Percentiles rank a stretch among this genome's conserved stretches.
These are phyloP conservation scores for Cheilosia vulpina DNA, from an alignment of 2,888 invertebrate genomes.

Conservation along the genomic window DNA sequence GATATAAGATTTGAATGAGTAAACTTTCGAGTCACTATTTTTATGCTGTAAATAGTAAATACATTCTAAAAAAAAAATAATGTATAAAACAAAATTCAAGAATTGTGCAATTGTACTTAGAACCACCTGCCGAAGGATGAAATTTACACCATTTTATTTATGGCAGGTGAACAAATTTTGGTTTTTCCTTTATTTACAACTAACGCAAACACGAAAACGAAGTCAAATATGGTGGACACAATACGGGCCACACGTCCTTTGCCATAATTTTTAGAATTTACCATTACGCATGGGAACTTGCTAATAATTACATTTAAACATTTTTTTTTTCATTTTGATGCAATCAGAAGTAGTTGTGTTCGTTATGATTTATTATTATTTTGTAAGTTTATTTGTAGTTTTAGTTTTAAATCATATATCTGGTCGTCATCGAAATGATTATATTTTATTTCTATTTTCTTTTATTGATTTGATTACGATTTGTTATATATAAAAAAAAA, in stretches of 20 bases:
- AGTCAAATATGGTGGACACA: constrained; percentile 42
- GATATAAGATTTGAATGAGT: constrained; percentile 9
- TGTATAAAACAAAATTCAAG: constrained; percentile 35
- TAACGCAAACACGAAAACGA: constrained; percentile 4
- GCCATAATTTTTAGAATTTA: constrained; percentile 52
- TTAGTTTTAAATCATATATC: constrained; percentile 44
- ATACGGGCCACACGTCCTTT: constrained; percentile 45
- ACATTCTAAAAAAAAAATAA: constrained; percentile 16
- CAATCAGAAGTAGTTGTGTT: constrained; percentile 68
- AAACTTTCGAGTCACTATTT: constrained; percentile 26
- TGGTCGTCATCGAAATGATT: constrained; percentile 64
- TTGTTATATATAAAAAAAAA: constrained; percentile 13
- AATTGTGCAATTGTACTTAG: constrained; percentile 75
- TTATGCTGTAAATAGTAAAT: constrained; percentile 50
- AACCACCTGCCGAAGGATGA: constrained; percentile 25
- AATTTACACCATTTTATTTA: constrained; percentile 3
- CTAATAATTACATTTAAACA: constrained; percentile 14
- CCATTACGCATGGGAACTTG: constrained; percentile 20
- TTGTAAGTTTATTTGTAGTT: constrained; percentile 31
- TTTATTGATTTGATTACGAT: constrained; percentile 41
- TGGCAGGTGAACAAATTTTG: constrained; percentile 28
- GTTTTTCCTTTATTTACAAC: constrained; percentile 9
- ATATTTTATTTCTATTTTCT: constrained; percentile 18
- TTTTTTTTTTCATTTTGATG: constrained; percentile 39
- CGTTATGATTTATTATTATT: constrained; percentile 48